Base-by-base conservation (phyloP, 2,888 invertebrate species). In the Nomada ruficornis region DNA sequence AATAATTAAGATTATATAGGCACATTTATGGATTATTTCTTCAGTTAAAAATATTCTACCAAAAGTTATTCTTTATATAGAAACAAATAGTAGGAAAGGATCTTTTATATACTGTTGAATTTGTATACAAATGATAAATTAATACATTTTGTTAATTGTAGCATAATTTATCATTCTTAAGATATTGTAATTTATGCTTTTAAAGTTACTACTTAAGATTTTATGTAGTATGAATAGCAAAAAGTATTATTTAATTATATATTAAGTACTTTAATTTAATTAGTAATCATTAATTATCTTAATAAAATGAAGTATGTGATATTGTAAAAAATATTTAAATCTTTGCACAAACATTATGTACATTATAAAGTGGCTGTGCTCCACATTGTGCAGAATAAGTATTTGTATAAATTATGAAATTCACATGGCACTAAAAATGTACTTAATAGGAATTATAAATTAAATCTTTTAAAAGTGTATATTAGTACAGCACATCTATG, bases 271-370 rank as follows among this genome's bases (percentile, higher is more conserved):
- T 42, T 77, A 10, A 71, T 54, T 80, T 26, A 71, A 65, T 78
- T 44, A 71, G 13, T 42, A 10, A 42, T 63, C 26, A 0, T 44
- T 74, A 60, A 44, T 15, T 52, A 54, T 42, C 9, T 4, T 62
- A 60, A 44, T 23, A 54, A 52, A 50, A 52, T 52, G 26, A 70
- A 65, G 54, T 26, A 71, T 71, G 81, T 80, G 80, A 80, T 71
- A 76, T 36, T 65, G 64, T 54, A 2, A 65, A 60, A 60, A 72
- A 65, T 42, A 63, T 71, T 80, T 71, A 70, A 79, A 67, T 70
- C 44, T 59, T 52, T 76, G 81, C 82, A 80, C 81, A 80, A 82
- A 76, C 57, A 64, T 54, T 63, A 42, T 50, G 26, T 80, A 67
- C 59, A 62, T 59, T 29, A 57, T 42, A 57, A 62, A 54, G 20